Evolutionary conservation across 2,888 invertebrate species (phyloP).

Genomic region (Cataglyphis livida): DNA sequence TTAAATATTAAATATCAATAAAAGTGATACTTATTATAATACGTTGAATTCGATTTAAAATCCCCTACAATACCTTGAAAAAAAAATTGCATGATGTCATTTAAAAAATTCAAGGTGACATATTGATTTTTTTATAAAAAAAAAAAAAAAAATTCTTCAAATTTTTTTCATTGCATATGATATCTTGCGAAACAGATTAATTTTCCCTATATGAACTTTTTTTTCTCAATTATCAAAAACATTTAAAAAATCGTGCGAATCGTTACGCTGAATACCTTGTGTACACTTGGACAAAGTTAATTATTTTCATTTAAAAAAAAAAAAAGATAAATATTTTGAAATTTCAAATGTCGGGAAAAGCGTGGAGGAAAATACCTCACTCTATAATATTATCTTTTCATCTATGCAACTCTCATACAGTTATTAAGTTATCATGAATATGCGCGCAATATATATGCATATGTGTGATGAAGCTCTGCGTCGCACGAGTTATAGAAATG

Average conservation of each 20-base stretch:
- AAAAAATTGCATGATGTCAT: too few species aligned
- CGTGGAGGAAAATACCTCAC: not conserved
- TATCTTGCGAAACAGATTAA: too few species aligned
- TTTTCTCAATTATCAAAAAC: too few species aligned
- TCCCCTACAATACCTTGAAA: too few species aligned
- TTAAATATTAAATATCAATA: constrained; percentile 1
- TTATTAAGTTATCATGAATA: constrained; percentile 38
- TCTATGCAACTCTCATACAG: constrained; percentile 16
- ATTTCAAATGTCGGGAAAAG: constrained; percentile 5
- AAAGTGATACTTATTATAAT: not conserved
- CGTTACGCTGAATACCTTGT: too few species aligned
- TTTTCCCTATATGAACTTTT: too few species aligned
- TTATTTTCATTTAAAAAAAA: not conserved
- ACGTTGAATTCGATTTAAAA: too few species aligned
- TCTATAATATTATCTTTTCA: constrained; percentile 16
- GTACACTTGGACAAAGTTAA: not conserved
- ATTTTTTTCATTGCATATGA: too few species aligned
- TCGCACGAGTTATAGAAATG: constrained; percentile 12
- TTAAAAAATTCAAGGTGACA: too few species aligned
- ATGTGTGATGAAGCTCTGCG: constrained; percentile 11
- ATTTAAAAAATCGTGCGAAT: too few species aligned
- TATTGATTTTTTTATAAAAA: too few species aligned
- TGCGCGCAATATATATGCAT: not conserved
- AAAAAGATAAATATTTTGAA: constrained; percentile 10
- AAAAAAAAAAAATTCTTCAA: too few species aligned